Evolutionary conservation across 2,888 invertebrate genomes (phyloP), one percentile per base, ranked within the genome.

Genomic region (Cabera pusaria): DNA sequence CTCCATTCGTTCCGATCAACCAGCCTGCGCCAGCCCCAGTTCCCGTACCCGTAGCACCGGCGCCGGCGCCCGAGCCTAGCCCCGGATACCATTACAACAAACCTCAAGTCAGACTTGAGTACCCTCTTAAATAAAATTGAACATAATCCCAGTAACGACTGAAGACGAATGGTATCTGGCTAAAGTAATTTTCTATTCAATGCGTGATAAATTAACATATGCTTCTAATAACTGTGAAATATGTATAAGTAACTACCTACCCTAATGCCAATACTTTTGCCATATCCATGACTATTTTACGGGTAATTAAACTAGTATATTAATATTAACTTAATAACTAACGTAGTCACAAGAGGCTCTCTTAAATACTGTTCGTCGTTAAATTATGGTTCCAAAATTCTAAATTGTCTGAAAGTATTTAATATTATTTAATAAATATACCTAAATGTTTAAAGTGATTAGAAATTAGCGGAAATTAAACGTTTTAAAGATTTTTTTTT

Each of bases 31-130:
- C 68, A 2, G 35, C 49, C 4, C 61, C 59, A 0, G 52, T 35
- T 6, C 53, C 53, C 1, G 17, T 37, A 4, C 55, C 50, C 0
- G 44, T 37, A 2, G 55, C 46, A 3, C 58, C 58, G 0, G 44
- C 44, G 5, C 60, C 64, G 46, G 51, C 42, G 1, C 64, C 65
- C 2, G 27, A 51, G 4, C 58, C 56, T 35, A 4, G 69, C 71
- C 2, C 75, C 5, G 84, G 86, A 5, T 88, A 88, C 54, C 55
- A 64, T 8, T 88, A 88, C 56, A 71, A 81, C 44, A 86, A 76
- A 47, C 88, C 88, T n/a, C 79, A 77, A 38, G 71, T 73, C 52
- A 72, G 85, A 37, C 61, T 88, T 19, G 84, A 86, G 42, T 51
- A 87, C 19, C 88, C 88, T 10, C 72, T 72, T 21, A 85, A 83